Evolutionary conservation across 2,888 invertebrate species (phyloP).

Genomic region (Linnaemya tessellans): DNA sequence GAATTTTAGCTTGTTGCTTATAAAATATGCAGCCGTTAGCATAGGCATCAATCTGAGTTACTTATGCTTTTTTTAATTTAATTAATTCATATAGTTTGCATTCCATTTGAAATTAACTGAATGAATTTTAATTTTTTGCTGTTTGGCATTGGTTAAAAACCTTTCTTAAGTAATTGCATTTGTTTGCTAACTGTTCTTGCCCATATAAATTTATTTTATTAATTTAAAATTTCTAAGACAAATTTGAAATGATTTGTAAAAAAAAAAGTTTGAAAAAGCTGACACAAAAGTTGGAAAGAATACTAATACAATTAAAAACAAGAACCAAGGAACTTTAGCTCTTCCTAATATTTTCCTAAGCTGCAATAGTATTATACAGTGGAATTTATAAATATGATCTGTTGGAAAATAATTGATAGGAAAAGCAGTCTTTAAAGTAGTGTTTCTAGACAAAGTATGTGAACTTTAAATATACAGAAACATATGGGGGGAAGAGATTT

Average conservation of each 20-base stretch:
- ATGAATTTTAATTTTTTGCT: slow-evolving; percentile 53
- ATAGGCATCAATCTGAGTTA: slow-evolving; percentile 43
- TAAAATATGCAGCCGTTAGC: slow-evolving; percentile 54
- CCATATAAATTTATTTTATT: slow-evolving; percentile 34
- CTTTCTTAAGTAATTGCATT: slow-evolving; percentile 62
- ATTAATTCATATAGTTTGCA: slow-evolving; percentile 50
- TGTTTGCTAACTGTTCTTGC: slow-evolving; percentile 53
- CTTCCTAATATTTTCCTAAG: slow-evolving; percentile 10
- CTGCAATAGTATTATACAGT: slow-evolving; percentile 11
- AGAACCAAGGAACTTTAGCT: slow-evolving; percentile 62
- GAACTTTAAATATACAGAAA: slow-evolving; percentile 36
- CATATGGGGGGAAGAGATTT: slow-evolving; percentile 24
- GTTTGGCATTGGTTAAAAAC: slow-evolving; percentile 50
- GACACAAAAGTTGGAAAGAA: slow-evolving; percentile 38
- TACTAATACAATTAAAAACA: slow-evolving; percentile 52
- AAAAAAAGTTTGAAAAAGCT: slow-evolving; percentile 29
- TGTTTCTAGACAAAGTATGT: slow-evolving; percentile 44
- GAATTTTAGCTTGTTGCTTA: slow-evolving; percentile 41
- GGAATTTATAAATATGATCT: slow-evolving; percentile 16
- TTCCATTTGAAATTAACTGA: slow-evolving; percentile 62
- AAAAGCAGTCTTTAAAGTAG: slow-evolving; percentile 47
- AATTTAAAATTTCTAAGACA: no score
- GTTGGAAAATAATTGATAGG: slow-evolving; percentile 18
- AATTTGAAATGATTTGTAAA: slow-evolving; percentile 22
- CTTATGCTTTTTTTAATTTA: slow-evolving; percentile 31